Evolutionary conservation across 2,888 invertebrate genomes (phyloP).

Genomic region (Suillia variegata): DNA sequence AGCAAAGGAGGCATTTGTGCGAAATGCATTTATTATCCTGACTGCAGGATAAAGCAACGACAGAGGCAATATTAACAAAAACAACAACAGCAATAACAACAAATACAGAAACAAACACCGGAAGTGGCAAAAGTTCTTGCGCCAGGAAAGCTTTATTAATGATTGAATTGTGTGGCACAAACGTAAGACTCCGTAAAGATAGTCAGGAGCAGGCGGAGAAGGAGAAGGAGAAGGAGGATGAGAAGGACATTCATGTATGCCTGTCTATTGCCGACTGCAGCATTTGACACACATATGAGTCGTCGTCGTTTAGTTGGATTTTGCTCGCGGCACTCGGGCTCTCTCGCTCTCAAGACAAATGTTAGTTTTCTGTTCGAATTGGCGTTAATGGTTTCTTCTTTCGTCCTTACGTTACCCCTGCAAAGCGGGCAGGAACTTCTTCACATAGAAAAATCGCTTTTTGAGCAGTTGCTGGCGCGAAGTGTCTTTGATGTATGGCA

Average conservation of each 20-base stretch:
- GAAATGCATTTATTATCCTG: slow-evolving; percentile 17
- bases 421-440: background rate
- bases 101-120: too few species aligned
- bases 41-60: slow-evolving; percentile 1
- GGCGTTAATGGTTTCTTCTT: background rate
- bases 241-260: background rate
- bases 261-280: too few species aligned
- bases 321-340: background rate
- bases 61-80: slow-evolving; percentile 21
- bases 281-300: background rate
- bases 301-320: background rate
- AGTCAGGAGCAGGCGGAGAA: background rate
- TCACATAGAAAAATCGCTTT: slow-evolving; percentile 35
- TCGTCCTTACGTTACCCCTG: background rate
- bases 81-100: too few species aligned
- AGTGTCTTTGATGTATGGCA: slow-evolving; percentile 12
- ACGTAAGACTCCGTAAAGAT: background rate
- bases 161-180: slow-evolving; percentile 29
- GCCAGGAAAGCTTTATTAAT: slow-evolving; percentile 36
- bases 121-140: slow-evolving; percentile 12
- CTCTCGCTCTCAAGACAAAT: background rate
- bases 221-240: background rate
- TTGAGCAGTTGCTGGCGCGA: slow-evolving; percentile 34
- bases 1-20: background rate
- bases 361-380: background rate